Evolutionary conservation across 1,140 invertebrate species (phyloP), one percentile per base, ranked within the genome.

Genomic region (Drosophila jambulina): DNA sequence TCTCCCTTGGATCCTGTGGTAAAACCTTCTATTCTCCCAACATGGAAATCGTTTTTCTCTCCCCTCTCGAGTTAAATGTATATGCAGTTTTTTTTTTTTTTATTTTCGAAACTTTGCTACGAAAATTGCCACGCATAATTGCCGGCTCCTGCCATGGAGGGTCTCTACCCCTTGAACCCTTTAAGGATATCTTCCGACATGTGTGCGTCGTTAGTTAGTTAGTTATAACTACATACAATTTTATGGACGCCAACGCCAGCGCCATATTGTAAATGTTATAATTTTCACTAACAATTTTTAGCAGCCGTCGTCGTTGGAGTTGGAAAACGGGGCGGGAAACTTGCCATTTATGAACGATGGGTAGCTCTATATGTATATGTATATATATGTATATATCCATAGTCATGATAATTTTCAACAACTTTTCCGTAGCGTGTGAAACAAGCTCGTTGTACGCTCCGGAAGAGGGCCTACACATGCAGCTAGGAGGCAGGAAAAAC

Each of bases 151-250:
- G 7, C 5, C 43, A 23, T 7, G 19, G 5, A 3, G 43, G 1
- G 1, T 2, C 2, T 7, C 12, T 15, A 1, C 38, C 40, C 62
- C 17, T 32, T 38, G 34, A 48, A 67, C 34, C 59, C 64, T 15
- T 67, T 70, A n/a, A 25, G 13, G 62, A 68, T 67, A 70, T 36
- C 64, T 62, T n/a, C 7, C 53, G 72, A 75, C 84, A 87, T 87
- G 84, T 88, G 84, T 71, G 62, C 58, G 62, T 82, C 74, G 85
- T 88, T 88, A 88, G 84, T 90, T 87, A 87, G 83, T 87, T 90
- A 84, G 85, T 90, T 88, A 90, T 84, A 88, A 81, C 85, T 88
- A 90, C 81, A 90, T 88, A 88, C 85, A 88, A 84, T 84, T 88
- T 88, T 81, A 90, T 88, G 85, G 64, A 65, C 49, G 78, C 29